Evolutionary conservation across 2,888 invertebrate genomes (phyloP).

Genomic region (Drosophila maculinotata): DNA sequence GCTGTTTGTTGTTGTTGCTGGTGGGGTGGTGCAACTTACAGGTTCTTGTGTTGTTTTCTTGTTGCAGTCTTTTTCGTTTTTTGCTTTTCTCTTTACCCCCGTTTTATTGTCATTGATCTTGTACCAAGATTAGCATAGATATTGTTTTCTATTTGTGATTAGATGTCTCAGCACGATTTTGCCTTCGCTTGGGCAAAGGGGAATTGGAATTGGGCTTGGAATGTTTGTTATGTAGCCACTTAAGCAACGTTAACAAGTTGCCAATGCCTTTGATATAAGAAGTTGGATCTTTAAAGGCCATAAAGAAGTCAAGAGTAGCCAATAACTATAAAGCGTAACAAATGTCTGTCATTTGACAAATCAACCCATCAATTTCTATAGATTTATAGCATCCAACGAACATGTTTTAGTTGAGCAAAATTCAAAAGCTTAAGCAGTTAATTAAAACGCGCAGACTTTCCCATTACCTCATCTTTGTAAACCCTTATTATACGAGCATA

Average conservation of each 20-base stretch:
- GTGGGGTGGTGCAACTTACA: conserved; percentile 71
- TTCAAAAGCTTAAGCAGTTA: conserved; percentile 27
- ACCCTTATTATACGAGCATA: too few species aligned
- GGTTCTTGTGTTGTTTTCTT: conserved; percentile 65
- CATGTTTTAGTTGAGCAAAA: conserved; percentile 20
- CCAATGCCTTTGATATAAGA: conserved; percentile 6
- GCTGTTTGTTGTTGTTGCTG: conserved; percentile 39
- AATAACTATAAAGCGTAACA: conserved; percentile 53
- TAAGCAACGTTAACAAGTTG: conserved; percentile 30
- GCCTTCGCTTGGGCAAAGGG: conserved; percentile 43
- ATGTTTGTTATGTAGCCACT: conserved; percentile 37
- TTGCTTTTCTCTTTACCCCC: conserved; percentile 37
- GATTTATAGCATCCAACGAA: conserved; percentile 23
- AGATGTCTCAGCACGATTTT: conserved; percentile 77
- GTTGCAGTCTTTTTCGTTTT: conserved; percentile 43
- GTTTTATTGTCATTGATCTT: conserved; percentile 81
- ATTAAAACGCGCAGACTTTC: conserved; percentile 28
- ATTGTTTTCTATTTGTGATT: conserved; percentile 78
- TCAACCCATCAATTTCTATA: conserved; percentile 34
- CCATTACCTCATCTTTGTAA: conserved; percentile 11
- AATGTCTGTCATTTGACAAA: conserved; percentile 49
- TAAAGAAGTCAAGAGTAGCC: conserved; percentile 17
- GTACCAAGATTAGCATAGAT: conserved; percentile 80
- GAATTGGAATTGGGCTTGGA: conserved; percentile 40
- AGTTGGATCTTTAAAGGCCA: conserved; percentile 28